Evolutionary conservation across 2,888 invertebrate genomes (phyloP), one percentile per base, ranked within the genome.

Genomic region (Ametastegia equiseti): DNA sequence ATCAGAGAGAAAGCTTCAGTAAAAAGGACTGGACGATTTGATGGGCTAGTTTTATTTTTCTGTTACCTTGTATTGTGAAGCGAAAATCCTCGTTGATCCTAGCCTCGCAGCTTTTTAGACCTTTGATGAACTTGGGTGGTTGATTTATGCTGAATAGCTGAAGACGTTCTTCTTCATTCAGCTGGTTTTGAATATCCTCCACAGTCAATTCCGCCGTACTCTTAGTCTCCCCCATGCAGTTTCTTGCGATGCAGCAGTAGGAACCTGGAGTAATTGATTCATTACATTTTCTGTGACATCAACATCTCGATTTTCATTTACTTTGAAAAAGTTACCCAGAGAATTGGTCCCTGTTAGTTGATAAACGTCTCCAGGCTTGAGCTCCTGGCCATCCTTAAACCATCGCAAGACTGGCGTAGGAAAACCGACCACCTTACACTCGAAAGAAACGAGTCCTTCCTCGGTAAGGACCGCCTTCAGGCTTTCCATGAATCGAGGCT

Each of bases 301-400:
- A 6, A 33, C 15, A 13, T 27, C 54, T 27, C 63, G 4, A 47
- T 11, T 30, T 15, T 42, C 42, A 30, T 5, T 3, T 15, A 30
- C 4, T 6, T 2, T 6, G n/a, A 54, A 15, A 19, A 30, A 79
- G 81, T 86, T 89, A 93, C 93, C 96, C 78, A 97, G 92, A 0
- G 97, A 97, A 91, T 97, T 98, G 1, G 97, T 97, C 13, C 98
- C 98, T 0, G 97, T 97, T 19, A 98, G 92, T 90, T 97, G 97
- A 91, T 98, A 98, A 6, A 98, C 97, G 91, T 98, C 98, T 9
- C 98, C 98, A 0, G 98, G 97, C 89, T 97, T 97, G 60, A 98
- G 92, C 90, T 98, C 97, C 89, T 97, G 96, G 0, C 97, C 97
- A 90, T 98, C 98, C 92, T 97, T 98, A 91, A 97, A 98, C 98